Base-by-base conservation (phyloP, 2,113 vertebrate species). In the Alligator sinensis region DNA sequence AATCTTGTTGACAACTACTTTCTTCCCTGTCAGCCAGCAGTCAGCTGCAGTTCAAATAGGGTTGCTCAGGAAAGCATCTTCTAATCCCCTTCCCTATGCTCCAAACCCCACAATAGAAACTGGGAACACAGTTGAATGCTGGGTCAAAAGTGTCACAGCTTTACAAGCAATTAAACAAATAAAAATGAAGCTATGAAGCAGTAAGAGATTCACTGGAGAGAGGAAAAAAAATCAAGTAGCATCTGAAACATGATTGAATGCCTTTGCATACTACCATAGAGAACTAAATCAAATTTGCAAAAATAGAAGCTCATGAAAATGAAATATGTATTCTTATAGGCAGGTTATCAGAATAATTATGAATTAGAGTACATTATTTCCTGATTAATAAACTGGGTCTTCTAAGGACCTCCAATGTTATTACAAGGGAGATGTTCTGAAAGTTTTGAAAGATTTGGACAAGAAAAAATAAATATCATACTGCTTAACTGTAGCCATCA, bases 1-100 rank as follows among this genome's bases (percentile, higher is more conserved):
- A 97, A 93, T 96, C 94, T 94, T 94, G 58, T 64, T 96, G 96
- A 93, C 95, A 96, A 88, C 91, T 91, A 64, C 38, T 95, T 96
- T 77, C 25, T 5, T 82, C 61, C 80, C 82, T 96, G 91, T 91
- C 95, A 95, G 79, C 3, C 24, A 79, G 59, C 55, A 95, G 87
- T 91, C 83, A 79, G 90, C 66, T 85, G 68, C 34, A 86, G 88
- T 93, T 95, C 94, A 87, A 90, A 81, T 28, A 60, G 57, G 28
- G 82, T 76, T 80, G 77, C 82, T 57, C 64, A 64, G 59, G 84
- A 91, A 89, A 70, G 4, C 68, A 81, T 61, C 81, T 91, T 9
- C 21, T 0, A 93, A 66, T 59, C 90, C 79, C 38, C 30, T 47
- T 61, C 64, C 24, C 28, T 12, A 16, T 76, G 58, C 16, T 91